phyloP scores from a whole-genome alignment of 1,140 invertebrate genomes.

The Rhopalosiphum maidis region DNA sequence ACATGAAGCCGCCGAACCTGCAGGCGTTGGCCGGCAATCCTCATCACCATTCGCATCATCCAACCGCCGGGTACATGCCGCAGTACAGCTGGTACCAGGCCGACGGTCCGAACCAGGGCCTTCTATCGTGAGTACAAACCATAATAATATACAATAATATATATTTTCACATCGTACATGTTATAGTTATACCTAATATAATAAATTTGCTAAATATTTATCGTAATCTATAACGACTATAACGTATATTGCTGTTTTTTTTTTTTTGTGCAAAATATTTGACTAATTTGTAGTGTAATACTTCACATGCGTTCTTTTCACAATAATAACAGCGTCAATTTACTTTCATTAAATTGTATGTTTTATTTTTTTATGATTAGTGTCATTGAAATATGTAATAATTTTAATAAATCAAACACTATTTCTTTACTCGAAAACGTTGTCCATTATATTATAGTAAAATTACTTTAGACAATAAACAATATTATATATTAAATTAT shows the following conservation, averaged over 20 bases:
- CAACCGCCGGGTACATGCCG: conserved; percentile 68
- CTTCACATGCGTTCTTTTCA: background rate
- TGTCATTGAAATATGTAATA: too few relatives aligned
- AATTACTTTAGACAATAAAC: background rate
- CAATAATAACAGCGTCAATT: background rate
- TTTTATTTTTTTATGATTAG: background rate
- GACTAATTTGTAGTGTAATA: background rate
- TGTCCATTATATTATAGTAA: background rate
- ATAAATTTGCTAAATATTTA: background rate
- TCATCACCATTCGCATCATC: conserved; percentile 68
- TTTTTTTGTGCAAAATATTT: background rate
- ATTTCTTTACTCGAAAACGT: background rate
- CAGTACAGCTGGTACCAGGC: conserved; percentile 80
- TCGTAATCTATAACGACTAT: too few relatives aligned
- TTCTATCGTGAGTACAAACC: conserved; percentile 71
- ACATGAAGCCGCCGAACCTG: conserved; percentile 70
- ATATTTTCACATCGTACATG: too few relatives aligned
- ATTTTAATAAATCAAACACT: background rate
- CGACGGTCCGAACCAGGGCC: conserved; percentile 71
- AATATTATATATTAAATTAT: background rate
- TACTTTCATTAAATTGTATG: too few relatives aligned
- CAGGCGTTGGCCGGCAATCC: conserved; percentile 61
- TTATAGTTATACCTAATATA: too few relatives aligned
- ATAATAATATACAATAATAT: background rate
- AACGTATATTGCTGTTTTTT: too few relatives aligned